These are phyloP conservation scores for Brassicogethes aeneus DNA, from an alignment of 2,888 invertebrate species.

Conservation along the genomic window DNA sequence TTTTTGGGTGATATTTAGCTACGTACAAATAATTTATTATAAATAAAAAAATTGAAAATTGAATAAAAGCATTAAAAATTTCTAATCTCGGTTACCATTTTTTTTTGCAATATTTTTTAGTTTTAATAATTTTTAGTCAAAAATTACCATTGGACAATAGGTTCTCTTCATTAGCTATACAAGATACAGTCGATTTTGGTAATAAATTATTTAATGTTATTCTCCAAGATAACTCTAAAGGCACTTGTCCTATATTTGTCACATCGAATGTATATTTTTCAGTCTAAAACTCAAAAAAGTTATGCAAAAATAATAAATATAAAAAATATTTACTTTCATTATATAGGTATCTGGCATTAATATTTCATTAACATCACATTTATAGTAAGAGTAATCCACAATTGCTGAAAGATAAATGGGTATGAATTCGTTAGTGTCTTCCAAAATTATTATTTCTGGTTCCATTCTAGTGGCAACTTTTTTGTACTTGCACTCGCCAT, in stretches of 20 bases:
- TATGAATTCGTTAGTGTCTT: conserved; percentile 33
- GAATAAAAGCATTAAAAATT: too few relatives aligned
- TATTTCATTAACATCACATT: conserved; percentile 39
- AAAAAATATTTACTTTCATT: background rate
- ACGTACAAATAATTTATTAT: too few relatives aligned
- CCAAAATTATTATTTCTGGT: conserved; percentile 27
- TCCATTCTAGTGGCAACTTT: conserved; percentile 28
- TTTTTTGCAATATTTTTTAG: too few relatives aligned
- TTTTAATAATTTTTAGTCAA: too few relatives aligned
- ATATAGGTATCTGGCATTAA: conserved; percentile 42
- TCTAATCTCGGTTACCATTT: too few relatives aligned
- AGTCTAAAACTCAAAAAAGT: conserved; percentile 20
- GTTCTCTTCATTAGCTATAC: too few relatives aligned
- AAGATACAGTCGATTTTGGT: background rate
- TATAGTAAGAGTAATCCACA: conserved; percentile 47
- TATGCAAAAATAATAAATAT: background rate
- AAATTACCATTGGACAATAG: too few relatives aligned
- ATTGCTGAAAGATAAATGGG: conserved; percentile 44
- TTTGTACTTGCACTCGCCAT: too few relatives aligned
- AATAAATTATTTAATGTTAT: conserved; percentile 14
- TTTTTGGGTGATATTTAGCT: too few relatives aligned
- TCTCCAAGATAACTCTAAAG: conserved; percentile 24
- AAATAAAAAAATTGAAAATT: too few relatives aligned
- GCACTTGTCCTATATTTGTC: conserved; percentile 26
- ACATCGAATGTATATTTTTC: conserved; percentile 21